Percentiles rank a stretch among this genome's conserved stretches.
Conservation (phyloP, 37 sponge, comb jelly and placozoan genomes). For the Diacarnus erythraeanus region DNA sequence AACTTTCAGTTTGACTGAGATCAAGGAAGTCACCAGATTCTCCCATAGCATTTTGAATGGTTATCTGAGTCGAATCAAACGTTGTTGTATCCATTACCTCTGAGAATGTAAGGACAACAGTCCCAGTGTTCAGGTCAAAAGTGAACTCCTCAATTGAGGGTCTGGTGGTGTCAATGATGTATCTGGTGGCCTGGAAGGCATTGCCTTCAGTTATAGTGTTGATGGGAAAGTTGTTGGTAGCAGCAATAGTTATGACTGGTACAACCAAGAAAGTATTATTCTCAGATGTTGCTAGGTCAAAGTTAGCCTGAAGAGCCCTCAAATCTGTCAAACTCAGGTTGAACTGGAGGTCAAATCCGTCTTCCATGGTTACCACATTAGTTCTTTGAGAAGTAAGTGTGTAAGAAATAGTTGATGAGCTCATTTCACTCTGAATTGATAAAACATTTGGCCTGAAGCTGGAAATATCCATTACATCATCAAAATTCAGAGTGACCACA, state of each 20-base stretch:
- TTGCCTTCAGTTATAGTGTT: background rate
- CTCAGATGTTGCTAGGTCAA: constrained; percentile 54
- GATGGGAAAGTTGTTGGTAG: constrained; percentile 21
- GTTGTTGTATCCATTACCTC: constrained; percentile 76
- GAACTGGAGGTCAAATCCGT: constrained; percentile 67
- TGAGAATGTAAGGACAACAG: constrained; percentile 68
- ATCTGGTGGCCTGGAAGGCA: constrained; percentile 58
- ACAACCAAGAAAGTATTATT: constrained; percentile 60
- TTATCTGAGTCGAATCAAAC: constrained; percentile 58
- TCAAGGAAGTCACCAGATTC: constrained; percentile 8
- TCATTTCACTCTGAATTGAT: constrained; percentile 48
- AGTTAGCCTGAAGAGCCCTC: constrained; percentile 52
- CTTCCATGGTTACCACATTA: background rate
- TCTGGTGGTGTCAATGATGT: constrained; percentile 49
- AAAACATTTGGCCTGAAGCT: constrained; percentile 51
- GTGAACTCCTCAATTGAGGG: constrained; percentile 56
- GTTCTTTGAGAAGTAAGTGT: constrained; percentile 24
- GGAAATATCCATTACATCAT: constrained; percentile 66
- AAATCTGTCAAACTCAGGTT: constrained; percentile 40
- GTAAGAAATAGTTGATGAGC: constrained; percentile 25
- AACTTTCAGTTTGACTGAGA: constrained; percentile 20
- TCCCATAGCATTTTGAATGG: constrained; percentile 53
- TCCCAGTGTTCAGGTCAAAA: constrained; percentile 72
- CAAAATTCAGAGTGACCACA: constrained; percentile 56
- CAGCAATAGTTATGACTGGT: constrained; percentile 25